Evolutionary conservation across 2,113 vertebrate genomes (phyloP).

Genomic region (Dicrurus megarhynchus): DNA sequence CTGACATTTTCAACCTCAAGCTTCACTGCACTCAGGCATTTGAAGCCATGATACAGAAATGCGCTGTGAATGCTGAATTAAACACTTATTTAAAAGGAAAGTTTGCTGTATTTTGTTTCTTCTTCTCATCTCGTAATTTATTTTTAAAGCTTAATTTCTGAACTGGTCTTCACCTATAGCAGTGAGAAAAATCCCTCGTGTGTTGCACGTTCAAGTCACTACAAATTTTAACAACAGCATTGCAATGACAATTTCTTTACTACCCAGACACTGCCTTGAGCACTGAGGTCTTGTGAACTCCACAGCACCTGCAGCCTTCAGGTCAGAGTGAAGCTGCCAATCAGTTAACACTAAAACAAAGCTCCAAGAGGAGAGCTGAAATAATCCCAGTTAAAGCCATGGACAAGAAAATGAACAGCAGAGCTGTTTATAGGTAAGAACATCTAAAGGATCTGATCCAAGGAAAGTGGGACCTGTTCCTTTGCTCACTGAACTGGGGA

Average conservation of each 20-base stretch:
- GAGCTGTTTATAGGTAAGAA: not conserved
- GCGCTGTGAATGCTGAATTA: fast-evolving
- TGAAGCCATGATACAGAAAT: not conserved
- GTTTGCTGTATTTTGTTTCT: not conserved
- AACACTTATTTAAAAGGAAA: not conserved
- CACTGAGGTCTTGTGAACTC: not conserved
- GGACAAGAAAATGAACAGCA: not conserved
- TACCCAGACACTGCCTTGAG: not conserved
- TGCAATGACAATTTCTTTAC: not conserved
- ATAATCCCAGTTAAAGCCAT: not conserved
- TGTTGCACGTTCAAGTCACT: not conserved
- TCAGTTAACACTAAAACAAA: not conserved
- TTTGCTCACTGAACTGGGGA: not conserved
- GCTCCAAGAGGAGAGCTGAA: not conserved
- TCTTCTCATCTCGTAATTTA: not conserved
- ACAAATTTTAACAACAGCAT: not conserved
- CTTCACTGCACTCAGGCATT: not conserved
- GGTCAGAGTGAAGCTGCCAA: not conserved
- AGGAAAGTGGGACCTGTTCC: not conserved
- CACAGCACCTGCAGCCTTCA: not conserved
- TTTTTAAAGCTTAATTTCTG: not conserved
- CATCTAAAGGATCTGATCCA: not conserved
- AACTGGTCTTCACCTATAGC: not conserved
- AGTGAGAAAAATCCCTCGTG: fast-evolving
- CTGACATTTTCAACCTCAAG: not conserved